Base-by-base conservation (phyloP, 2,888 invertebrate species). In the Meganola albula region DNA sequence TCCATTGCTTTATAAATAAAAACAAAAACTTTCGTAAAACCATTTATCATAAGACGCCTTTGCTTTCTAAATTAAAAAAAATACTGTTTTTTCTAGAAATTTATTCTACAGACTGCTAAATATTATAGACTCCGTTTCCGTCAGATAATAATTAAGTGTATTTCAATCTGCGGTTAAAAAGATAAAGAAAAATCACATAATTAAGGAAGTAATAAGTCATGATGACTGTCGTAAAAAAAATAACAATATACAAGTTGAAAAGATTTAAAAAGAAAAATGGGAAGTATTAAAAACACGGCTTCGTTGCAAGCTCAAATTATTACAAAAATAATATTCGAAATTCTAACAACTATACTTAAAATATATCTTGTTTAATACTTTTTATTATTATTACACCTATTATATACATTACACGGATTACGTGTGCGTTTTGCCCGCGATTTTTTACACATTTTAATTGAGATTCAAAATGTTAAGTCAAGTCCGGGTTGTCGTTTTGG, bases 241-340 rank as follows among this genome's bases (percentile, higher is more conserved):
- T 23, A 41, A 29, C 22, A 30, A 35, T 34, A 44, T 27, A 12
- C 13, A 24, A 20, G 20, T 20, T 16, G 6, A 16, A 16, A 20
- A 20, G 20, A n/a, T 10, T 22, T 8, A 6, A 34, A 39, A 48
- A 49, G 29, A 43, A 48, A 44, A 44, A 40, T 43, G 38, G 47
- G 48, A 33, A 48, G 40, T 36, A 42, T 60, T 58, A 60, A 59
- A 67, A 77, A 79, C 77, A 80, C 75, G 77, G 78, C 51, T 80
- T 83, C 84, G 82, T 76, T 82, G 82, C 79, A 73, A 74, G 58
- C 63, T 73, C 75, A 76, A 82, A 77, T 72, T 37, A 72, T 64
- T 66, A 68, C 58, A 72, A 75, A 74, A 75, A 75, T 69, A 73
- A 73, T 64, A 70, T 72, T 72, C 67, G 62, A 73, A 70, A 66